Evolutionary conservation across 2,888 invertebrate genomes (phyloP), one percentile per base, ranked within the genome.

Genomic region (Andrena marginata): DNA sequence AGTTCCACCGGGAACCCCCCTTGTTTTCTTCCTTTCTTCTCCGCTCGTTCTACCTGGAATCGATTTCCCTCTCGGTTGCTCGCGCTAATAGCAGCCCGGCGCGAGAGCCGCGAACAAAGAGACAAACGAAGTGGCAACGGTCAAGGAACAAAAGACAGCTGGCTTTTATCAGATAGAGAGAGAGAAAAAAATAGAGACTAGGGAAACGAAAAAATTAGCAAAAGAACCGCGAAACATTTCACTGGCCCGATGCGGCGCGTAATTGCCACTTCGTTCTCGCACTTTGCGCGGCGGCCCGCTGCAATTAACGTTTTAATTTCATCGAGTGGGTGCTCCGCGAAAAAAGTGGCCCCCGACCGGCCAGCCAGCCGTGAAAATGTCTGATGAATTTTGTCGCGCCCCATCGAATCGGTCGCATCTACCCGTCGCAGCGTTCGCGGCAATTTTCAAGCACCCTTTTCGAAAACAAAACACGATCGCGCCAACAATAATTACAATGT

Each of bases 181-280:
- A 31, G 0, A n/a, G 20, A 6, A n/a, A 23, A n/a, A 35, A 10
- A 4, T n/a, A 51, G 1, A 7, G 48, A 13, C n/a, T 20, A 13
- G 35, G 10, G 2, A 33, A 6, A 16, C 8, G 56, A 42, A 60
- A 59, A 20, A 67, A 42, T 29, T 29, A 29, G 72, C 13, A 60
- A n/a, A 51, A 68, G 60, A 65, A 48, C 8, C 56, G 13, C 23
- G 31, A 42, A 71, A 70, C 56, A 60, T 78, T 78, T 69, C 56
- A 62, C 42, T 60, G 31, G 51, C 26, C 67, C 79, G 10, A 78
- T 80, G 79, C 26, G 29, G 48, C 31, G 35, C 78, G 81, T 86
- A 87, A 86, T 87, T 86, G 87, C 78, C 86, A 87, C 77, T 87
- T 86, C 69, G 80, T 86, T 85, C 71, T 75, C 77, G 75, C 77